Base-by-base conservation (phyloP, 2,888 invertebrate genomes). In the Catocala fraxini region DNA sequence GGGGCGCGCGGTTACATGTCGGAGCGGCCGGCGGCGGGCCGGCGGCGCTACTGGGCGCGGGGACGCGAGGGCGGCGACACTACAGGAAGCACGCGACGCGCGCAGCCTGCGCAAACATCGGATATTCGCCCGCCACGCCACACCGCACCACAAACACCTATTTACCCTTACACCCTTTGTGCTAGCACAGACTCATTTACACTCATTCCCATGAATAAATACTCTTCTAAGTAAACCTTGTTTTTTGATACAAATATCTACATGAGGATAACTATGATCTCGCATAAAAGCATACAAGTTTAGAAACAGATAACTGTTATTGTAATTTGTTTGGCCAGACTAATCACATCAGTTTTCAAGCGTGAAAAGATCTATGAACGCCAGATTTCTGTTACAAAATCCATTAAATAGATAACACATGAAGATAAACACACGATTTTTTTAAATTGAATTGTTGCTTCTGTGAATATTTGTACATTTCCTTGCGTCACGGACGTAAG, bases 41-140 rank as follows among this genome's bases (percentile, higher is more conserved):
- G 89, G 90, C 90, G 91, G 86, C 92, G 89, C 92, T 88, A 92
- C 92, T 93, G 92, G 75, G 73, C 39, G 25, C 39, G 47, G 12
- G 80, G 65, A 51, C 64, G 63, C 51, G 46, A 87, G 88, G 89
- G 51, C 88, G 88, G 89, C 87, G 90, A 84, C 89, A 88, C 89
- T 85, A 90, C 92, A 93, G 92, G 80, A 76, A 82, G 59, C 62
- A 66, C 57, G 73, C 67, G 66, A 75, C 71, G 65, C 74, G 71
- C 71, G 77, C 90, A 91, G 90, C 75, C 86, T 92, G 93, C 93
- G 93, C 93, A 92, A 92, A 91, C 92, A 88, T 81, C 89, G 84
- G 88, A 89, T 80, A 87, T 86, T 80, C 81, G 82, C 83, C 71
- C 69, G 7, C 15, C 68, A 39, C 70, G 73, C 71, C 66, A 66